These are phyloP conservation scores for Strix aluco DNA, from an alignment of 2,113 vertebrate species.

Conservation along the genomic window DNA sequence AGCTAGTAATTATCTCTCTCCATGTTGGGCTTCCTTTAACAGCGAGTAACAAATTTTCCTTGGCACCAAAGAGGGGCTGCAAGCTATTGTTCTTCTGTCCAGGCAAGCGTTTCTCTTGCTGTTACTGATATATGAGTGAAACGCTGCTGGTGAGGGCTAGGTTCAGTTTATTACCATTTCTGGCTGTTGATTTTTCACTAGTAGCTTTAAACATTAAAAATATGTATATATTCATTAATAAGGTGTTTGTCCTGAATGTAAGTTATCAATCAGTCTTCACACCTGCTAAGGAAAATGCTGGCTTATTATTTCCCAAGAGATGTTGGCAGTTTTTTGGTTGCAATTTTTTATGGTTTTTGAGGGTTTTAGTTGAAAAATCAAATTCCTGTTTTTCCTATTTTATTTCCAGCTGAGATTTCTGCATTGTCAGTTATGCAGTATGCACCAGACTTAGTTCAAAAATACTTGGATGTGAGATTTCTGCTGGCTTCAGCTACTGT, in stretches of 20 bases:
- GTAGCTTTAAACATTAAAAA: neutral
- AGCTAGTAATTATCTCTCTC: conserved; percentile 39
- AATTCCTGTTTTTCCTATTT: neutral
- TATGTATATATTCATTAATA: neutral
- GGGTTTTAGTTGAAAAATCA: neutral
- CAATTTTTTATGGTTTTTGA: neutral
- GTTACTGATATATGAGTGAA: neutral
- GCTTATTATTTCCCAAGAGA: neutral
- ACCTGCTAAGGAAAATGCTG: neutral
- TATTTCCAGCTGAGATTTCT: neutral
- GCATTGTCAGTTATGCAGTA: neutral
- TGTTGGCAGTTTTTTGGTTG: neutral
- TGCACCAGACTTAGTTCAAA: neutral
- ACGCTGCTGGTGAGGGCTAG: neutral
- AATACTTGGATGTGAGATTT: neutral
- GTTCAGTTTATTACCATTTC: neutral
- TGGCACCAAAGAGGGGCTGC: conserved; percentile 23
- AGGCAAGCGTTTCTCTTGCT: neutral
- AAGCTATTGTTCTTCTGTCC: conserved; percentile 25
- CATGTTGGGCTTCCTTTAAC: conserved; percentile 13
- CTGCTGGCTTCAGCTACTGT: neutral
- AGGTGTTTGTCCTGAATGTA: neutral
- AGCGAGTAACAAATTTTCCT: conserved; percentile 39
- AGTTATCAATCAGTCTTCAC: neutral
- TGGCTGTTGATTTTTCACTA: neutral